Evolutionary conservation across 1,140 invertebrate genomes (phyloP), one percentile per base, ranked within the genome.

Genomic region (Nomia melanderi): DNA sequence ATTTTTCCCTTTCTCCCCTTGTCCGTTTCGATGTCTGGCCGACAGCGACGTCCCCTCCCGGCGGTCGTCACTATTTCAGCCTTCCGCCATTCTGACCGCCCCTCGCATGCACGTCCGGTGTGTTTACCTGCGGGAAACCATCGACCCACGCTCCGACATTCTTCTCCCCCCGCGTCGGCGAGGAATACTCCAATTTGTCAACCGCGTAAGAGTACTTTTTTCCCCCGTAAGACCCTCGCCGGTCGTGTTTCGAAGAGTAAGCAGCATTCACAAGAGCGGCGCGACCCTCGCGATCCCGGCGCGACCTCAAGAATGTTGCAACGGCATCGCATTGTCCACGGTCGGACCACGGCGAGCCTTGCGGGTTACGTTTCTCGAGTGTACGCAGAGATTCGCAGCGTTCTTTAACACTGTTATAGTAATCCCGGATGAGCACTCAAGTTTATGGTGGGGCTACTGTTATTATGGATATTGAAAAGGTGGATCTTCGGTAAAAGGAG

Each of bases 171-270:
- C 39, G 71, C 77, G 79, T 77, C 62, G 82, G 73, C 78, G 72
- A 79, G 82, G 77, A 87, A 88, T 88, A 86, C 84, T 87, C 82
- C 87, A 87, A 88, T 88, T 88, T 87, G 82, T 88, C 87, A 87
- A 83, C 85, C 81, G 80, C 84, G 82, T 73, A 77, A 62, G 78
- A 88, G 84, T 79, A 77, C 84, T 44, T 44, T 44, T 44, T 44
- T 44, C 41, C 41, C 20, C 79, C 60, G 72, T 64, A 50, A 84
- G 81, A 82, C 69, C 80, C 72, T 74, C 31, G 50, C 57, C 69
- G 67, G 81, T 81, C 78, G 66, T n/a, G 57, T 41, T 77, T 57
- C 66, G 78, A 73, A 71, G 77, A 72, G 76, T 80, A 62, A 72
- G 41, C 66, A 72, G 41, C 66, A 66, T 59, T 50, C 47, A 25